Evolutionary conservation across 2,797 vertebrate species (phyloP).

Genomic region (Rhabdophis nuchalis): DNA sequence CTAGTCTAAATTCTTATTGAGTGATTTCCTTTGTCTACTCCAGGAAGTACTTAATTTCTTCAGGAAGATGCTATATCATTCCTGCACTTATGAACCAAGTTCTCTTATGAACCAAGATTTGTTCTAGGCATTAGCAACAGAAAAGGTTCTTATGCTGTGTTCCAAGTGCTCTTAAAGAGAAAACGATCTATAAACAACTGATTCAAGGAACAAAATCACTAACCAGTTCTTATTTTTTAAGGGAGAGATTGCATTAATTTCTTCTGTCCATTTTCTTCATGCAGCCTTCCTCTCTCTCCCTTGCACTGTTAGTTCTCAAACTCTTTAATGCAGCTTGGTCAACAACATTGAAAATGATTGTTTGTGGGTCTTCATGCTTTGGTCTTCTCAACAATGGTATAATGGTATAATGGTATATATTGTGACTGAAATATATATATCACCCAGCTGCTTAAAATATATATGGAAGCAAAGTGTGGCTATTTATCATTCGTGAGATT

Average conservation of each 20-base stretch:
- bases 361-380: neutral
- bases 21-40: neutral
- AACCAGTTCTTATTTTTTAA: neutral
- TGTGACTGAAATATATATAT: constrained; percentile 21
- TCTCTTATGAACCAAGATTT: neutral
- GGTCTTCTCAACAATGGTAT: constrained; percentile 22
- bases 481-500: neutral
- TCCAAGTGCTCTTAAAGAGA: neutral
- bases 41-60: neutral
- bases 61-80: neutral
- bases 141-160: neutral
- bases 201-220: neutral
- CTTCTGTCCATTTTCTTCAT: neutral
- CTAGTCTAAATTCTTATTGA: neutral
- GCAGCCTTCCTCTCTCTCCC: neutral
- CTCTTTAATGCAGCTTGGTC: neutral
- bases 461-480: constrained; percentile 3
- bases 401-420: too few species aligned
- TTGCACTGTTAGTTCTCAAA: neutral
- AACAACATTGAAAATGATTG: constrained; percentile 6
- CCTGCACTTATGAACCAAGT: neutral
- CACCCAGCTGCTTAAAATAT: constrained; percentile 22
- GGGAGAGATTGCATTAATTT: neutral
- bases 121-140: neutral
- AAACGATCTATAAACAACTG: neutral